A percentile compares a stretch with the other conserved stretches of the same genome.
phyloP scores from a whole-genome alignment of 1,140 invertebrate species.

The Drosophila lini region DNA sequence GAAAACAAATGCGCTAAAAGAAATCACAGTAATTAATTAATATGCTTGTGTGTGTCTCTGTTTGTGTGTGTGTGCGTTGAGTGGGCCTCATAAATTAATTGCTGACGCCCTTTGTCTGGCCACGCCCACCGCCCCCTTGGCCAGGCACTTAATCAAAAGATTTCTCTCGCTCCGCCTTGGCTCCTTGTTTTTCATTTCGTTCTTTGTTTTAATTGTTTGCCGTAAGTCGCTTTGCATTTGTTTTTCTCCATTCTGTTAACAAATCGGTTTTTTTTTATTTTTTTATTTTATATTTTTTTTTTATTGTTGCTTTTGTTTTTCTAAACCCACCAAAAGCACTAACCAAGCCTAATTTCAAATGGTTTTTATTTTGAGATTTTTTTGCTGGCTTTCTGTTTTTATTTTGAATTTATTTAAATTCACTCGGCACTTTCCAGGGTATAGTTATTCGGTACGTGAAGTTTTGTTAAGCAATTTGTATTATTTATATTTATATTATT shows the following conservation, averaged over 20 bases:
- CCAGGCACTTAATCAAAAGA: constrained; percentile 72
- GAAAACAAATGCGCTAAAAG: constrained; percentile 53
- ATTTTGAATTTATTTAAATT: background rate
- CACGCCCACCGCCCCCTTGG: constrained; percentile 15
- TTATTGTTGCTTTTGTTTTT: background rate
- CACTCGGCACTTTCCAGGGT: background rate
- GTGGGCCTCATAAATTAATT: constrained; percentile 78
- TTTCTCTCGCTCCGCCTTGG: constrained; percentile 19
- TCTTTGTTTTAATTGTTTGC: constrained; percentile 36
- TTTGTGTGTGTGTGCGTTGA: constrained; percentile 22
- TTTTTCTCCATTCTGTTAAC: background rate
- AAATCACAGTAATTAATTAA: constrained; percentile 82
- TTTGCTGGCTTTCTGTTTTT: background rate
- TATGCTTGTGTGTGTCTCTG: constrained; percentile 33
- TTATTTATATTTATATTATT: no score
- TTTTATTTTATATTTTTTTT: constrained; percentile 13
- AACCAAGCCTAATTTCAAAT: constrained; percentile 23
- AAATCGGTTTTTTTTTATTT: background rate
- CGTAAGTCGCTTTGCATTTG: constrained; percentile 46
- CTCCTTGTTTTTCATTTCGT: constrained; percentile 4
- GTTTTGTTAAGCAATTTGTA: background rate
- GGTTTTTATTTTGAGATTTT: background rate
- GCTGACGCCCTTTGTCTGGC: constrained; percentile 57
- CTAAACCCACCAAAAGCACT: background rate
- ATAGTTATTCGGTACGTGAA: fast-evolving